Evolutionary conservation across 2,797 vertebrate genomes (phyloP).

Genomic region (Lagorchestes hirsutus): DNA sequence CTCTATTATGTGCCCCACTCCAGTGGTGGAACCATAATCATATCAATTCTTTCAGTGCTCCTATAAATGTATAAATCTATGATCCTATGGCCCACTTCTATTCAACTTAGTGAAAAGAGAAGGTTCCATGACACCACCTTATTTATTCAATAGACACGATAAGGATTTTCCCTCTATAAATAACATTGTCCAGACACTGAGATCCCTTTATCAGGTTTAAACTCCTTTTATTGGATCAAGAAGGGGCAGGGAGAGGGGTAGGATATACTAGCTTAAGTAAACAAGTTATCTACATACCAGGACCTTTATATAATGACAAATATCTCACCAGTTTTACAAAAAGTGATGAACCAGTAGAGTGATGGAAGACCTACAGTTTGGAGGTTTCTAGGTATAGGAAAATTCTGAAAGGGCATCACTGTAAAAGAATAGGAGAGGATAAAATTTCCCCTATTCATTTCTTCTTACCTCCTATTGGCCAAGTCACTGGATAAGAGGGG

Average conservation of each 20-base stretch:
- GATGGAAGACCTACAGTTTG: neutral
- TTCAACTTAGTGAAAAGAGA: neutral
- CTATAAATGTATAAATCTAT: neutral
- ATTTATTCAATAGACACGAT: neutral
- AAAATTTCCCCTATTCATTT: neutral
- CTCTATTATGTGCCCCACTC: neutral
- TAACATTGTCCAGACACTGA: neutral
- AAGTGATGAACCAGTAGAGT: neutral
- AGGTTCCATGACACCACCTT: neutral
- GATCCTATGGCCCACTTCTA: neutral
- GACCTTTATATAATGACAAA: neutral
- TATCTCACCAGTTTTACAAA: neutral
- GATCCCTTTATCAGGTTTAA: neutral
- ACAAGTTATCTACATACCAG: neutral
- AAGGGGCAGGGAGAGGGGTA: neutral
- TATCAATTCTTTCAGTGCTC: neutral
- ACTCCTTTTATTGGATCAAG: neutral
- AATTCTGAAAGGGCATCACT: neutral
- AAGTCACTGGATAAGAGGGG: neutral
- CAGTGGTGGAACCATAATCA: neutral
- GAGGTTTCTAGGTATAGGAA: neutral
- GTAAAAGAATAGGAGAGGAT: accelerated
- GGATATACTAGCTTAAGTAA: neutral
- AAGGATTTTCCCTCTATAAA: neutral
- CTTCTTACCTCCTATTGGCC: neutral